Base-by-base conservation (phyloP, 2,797 vertebrate genomes). In the Phataginus tricuspis region DNA sequence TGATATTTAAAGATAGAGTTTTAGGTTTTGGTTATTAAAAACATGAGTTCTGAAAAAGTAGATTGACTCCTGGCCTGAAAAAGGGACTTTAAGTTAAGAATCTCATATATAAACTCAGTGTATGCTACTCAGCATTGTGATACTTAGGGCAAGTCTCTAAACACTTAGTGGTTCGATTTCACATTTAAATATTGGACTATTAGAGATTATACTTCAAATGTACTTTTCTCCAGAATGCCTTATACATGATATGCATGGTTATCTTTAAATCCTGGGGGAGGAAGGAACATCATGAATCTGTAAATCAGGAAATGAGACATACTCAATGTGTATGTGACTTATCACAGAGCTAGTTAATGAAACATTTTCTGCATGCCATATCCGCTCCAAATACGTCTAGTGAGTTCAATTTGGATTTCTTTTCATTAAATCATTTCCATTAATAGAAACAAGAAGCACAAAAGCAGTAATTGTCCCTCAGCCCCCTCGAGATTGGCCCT, bases 21-120 rank as follows among this genome's bases (percentile, higher is more conserved):
- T 75, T 71, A 91, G 16, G 37, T 91, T 94, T 91, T 86, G 9
- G 13, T 93, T 94, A 95, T 95, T 96, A 90, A 96, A 96, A 95
- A 80, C 21, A 94, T 19, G 66, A 88, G 1, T 91, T 95, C 96
- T 92, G 37, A 69, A 82, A 88, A 94, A 68, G 51, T 37, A 88
- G 5, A 94, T 96, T 71, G 87, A 71, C 13, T 93, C 5, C 25
- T 42, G 31, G 8, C 25, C 82, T 49, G 78, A 86, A 53, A 89
- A 53, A 91, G 27, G 19, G 37, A 75, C 90, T 95, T 95, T 77
- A 75, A 95, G 39, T n/a, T 72, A 90, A 78, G 51, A 86, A 79
- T 90, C 84, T 37, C 90, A 61, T 87, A 72, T 74, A 68, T 64
- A 96, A 97, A 74, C 42, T 94, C 71, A 78, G 57, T 91, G 93